Evolutionary conservation across 2,113 vertebrate species (phyloP).

Genomic region (Leptobrachium leishanense): DNA sequence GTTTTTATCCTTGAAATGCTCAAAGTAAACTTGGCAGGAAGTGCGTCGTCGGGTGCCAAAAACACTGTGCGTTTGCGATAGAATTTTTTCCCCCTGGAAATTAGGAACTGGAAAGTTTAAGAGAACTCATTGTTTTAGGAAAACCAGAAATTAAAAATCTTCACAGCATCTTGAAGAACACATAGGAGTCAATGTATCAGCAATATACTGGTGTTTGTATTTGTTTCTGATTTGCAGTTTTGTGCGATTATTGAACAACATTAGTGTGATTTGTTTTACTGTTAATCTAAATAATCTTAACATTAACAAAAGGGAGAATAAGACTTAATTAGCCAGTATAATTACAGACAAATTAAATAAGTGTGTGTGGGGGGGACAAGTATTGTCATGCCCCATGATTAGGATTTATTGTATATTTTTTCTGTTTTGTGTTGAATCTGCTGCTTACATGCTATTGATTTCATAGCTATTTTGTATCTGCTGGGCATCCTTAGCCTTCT

Average conservation of each 20-base stretch:
- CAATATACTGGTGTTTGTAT: neutral
- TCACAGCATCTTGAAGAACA: neutral
- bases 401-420: no score
- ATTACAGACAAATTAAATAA: no score
- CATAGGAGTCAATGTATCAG: neutral
- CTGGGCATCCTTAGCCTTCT: no score
- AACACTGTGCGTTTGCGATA: constrained; percentile 37
- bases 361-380: no score
- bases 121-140: neutral
- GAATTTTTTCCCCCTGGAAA: constrained; percentile 15
- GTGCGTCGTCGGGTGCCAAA: constrained; percentile 42
- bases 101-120: constrained; percentile 34
- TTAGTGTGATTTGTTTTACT: no score
- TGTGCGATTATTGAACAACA: neutral
- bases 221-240: neutral
- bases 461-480: no score
- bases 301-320: no score
- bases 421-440: no score
- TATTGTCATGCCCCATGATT: no score
- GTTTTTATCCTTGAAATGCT: constrained; percentile 34
- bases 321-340: no score
- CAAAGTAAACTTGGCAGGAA: constrained; percentile 42
- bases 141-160: neutral
- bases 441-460: no score
- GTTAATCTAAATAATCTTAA: no score